Conservation (phyloP, 1,140 invertebrate genomes). For the Drosophila suzukii region DNA sequence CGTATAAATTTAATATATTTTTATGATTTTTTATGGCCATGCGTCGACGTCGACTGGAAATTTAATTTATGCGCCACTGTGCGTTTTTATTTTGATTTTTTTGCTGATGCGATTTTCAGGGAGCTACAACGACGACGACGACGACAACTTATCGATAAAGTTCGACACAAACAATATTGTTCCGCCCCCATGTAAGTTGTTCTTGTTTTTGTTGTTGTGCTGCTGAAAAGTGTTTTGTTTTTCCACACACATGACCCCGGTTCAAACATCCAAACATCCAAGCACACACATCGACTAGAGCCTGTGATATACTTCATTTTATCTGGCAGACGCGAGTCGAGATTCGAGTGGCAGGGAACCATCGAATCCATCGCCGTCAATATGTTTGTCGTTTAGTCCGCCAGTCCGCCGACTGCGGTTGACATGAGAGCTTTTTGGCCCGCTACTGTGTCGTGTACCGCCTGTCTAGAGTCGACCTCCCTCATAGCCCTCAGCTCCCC, state of each 20-base stretch:
- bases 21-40: slow-evolving; percentile 58
- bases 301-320: slow-evolving; percentile 71
- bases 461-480: slow-evolving; percentile 40
- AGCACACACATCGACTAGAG: slow-evolving; percentile 9
- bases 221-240: slow-evolving; percentile 71
- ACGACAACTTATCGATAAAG: slow-evolving; percentile 74
- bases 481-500: slow-evolving; percentile 7
- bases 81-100: slow-evolving; percentile 23
- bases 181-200: slow-evolving; percentile 49
- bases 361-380: slow-evolving; percentile 28
- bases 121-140: slow-evolving; percentile 16
- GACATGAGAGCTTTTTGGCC: slow-evolving; percentile 66
- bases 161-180: slow-evolving; percentile 72
- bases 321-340: slow-evolving; percentile 67
- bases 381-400: slow-evolving; percentile 39
- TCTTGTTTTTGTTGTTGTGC: slow-evolving; percentile 11
- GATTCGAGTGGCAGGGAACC: slow-evolving; percentile 56
- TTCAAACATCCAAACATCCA: slow-evolving; percentile 17
- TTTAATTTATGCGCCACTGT: slow-evolving; percentile 58
- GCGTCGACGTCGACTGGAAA: slow-evolving; percentile 29
- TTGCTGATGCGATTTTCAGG: slow-evolving; percentile 40
- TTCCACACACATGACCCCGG: slow-evolving; percentile 53
- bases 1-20: slow-evolving; percentile 61
- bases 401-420: slow-evolving; percentile 59
- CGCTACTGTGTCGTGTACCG: slow-evolving; percentile 43